Conservation (phyloP, 1,140 invertebrate genomes). For the Coptotermes formosanus region DNA sequence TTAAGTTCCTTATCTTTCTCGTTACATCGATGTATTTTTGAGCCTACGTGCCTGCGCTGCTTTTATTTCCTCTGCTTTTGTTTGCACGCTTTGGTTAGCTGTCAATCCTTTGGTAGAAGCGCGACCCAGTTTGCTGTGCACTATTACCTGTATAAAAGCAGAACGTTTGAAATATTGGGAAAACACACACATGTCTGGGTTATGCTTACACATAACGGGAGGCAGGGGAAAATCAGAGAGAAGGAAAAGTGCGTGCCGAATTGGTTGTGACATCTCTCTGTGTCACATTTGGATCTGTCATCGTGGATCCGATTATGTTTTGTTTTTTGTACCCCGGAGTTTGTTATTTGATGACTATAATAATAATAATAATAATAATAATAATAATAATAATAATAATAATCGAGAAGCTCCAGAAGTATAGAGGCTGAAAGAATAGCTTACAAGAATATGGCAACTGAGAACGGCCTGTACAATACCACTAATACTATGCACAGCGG, state of each 20-base stretch:
- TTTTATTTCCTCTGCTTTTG: not conserved
- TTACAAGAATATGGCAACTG: too few species aligned
- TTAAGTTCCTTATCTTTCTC: not conserved
- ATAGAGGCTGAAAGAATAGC: too few species aligned
- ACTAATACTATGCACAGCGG: too few species aligned
- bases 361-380: too few species aligned
- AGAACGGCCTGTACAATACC: too few species aligned
- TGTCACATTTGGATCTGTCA: not conserved
- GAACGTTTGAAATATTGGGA: not conserved
- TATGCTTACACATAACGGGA: not conserved
- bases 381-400: too few species aligned
- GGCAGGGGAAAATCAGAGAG: not conserved
- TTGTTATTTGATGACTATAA: not conserved
- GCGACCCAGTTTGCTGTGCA: not conserved
- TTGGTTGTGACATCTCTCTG: not conserved
- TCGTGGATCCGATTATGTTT: not conserved
- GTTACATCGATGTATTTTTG: not conserved
- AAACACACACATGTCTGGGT: not conserved
- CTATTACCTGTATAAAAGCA: not conserved
- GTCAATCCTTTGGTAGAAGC: not conserved
- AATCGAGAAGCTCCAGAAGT: too few species aligned
- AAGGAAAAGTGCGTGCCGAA: not conserved
- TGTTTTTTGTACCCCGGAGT: not conserved
- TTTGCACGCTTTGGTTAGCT: not conserved
- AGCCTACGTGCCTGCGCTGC: not conserved